Evolutionary conservation across 23 tunicate species (phyloP).

Genomic region (Phallusia fumigata): DNA sequence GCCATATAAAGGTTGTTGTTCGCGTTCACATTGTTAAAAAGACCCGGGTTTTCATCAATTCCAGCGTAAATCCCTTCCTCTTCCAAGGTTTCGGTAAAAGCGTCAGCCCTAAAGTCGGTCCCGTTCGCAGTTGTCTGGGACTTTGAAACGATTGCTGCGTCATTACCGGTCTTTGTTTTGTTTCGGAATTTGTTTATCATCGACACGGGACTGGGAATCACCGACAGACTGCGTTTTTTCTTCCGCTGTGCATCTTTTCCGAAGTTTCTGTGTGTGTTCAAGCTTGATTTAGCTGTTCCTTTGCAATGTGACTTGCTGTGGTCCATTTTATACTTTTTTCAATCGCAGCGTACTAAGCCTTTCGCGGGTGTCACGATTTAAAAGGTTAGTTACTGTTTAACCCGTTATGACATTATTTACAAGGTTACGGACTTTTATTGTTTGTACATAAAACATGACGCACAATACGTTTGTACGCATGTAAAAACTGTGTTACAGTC

Average conservation of each 20-base stretch:
- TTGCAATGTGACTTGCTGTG: too few species aligned
- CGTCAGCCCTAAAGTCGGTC: not conserved
- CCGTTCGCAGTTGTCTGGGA: not conserved
- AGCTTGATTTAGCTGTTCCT: too few species aligned
- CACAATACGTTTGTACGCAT: too few species aligned
- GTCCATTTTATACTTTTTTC: too few species aligned
- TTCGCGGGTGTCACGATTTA: too few species aligned
- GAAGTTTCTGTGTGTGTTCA: not conserved
- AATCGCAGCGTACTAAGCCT: too few species aligned
- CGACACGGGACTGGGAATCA: not conserved
- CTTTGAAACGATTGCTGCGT: not conserved
- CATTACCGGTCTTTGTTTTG: not conserved
- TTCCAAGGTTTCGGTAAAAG: not conserved
- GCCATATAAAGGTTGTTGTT: not conserved
- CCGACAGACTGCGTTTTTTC: not conserved
- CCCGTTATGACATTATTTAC: too few species aligned
- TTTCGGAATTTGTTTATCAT: not conserved
- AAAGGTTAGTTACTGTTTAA: too few species aligned
- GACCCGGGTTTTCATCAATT: not conserved
- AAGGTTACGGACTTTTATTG: too few species aligned
- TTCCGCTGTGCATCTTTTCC: not conserved
- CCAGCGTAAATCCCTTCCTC: conserved; percentile 7
- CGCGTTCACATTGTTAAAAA: not conserved
- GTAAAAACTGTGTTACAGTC: too few species aligned
- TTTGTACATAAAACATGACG: too few species aligned